Percentiles rank a stretch among this genome's conserved stretches.
phyloP scores from a whole-genome alignment of 2,797 vertebrate genomes.

The Rhinophrynus dorsalis region DNA sequence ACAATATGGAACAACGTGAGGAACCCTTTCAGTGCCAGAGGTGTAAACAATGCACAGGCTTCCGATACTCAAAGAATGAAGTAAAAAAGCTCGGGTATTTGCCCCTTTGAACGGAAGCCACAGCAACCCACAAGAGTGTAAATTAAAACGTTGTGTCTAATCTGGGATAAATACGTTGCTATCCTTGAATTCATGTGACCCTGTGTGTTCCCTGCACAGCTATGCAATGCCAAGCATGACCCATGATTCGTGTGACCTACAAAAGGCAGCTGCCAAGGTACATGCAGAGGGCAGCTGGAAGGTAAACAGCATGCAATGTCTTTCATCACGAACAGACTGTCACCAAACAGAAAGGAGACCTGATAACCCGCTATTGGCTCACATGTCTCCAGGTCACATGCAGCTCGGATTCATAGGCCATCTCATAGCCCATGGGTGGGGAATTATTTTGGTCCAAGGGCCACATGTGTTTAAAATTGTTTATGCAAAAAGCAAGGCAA shows the following conservation, averaged over 20 bases:
- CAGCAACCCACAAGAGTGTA: background rate
- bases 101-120: background rate
- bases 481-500: too few species aligned
- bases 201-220: background rate
- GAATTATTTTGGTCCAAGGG: too few species aligned
- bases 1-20: too few species aligned
- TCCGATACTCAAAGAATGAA: too few species aligned
- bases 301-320: conserved; percentile 4
- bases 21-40: too few species aligned
- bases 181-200: background rate
- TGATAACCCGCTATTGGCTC: background rate
- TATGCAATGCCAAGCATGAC: background rate
- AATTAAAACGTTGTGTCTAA: background rate
- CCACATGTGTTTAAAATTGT: too few species aligned
- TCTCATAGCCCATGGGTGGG: too few species aligned
- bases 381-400: background rate
- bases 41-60: too few species aligned
- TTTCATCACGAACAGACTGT: background rate
- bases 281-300: background rate
- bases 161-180: background rate
- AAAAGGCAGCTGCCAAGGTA: conserved; percentile 5
- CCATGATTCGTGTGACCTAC: background rate
- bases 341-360: background rate
- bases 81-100: background rate
- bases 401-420: background rate